Percentiles rank a stretch among this genome's conserved stretches.
These are phyloP conservation scores for Tapirus indicus DNA, from an alignment of 2,797 vertebrate species.

Conservation along the genomic window DNA sequence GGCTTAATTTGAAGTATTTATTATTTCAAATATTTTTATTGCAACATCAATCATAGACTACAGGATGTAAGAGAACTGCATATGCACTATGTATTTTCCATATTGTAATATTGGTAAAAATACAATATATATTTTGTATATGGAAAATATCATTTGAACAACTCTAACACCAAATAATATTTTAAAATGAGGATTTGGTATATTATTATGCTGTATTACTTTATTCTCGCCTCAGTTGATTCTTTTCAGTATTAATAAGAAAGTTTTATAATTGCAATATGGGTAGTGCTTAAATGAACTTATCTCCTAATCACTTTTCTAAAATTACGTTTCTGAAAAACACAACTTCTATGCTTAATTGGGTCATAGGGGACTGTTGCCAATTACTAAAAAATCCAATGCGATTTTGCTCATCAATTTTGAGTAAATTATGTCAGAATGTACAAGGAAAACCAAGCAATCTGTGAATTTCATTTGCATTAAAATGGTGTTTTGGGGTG, in stretches of 20 bases:
- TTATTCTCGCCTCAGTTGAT: conserved; percentile 12
- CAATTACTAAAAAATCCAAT: conserved; percentile 66
- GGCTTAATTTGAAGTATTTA: not conserved
- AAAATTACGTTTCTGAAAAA: conserved; percentile 60
- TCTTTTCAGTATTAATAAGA: conserved; percentile 28
- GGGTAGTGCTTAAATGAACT: conserved; percentile 76
- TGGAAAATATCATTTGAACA: not conserved
- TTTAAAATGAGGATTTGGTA: not conserved
- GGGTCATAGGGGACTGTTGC: conserved; percentile 46
- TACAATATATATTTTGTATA: not conserved
- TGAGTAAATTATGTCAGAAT: conserved; percentile 67
- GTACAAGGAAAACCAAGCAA: not conserved
- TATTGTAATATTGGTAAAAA: not conserved
- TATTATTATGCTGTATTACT: not conserved
- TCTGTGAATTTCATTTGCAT: conserved; percentile 61
- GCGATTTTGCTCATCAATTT: conserved; percentile 40
- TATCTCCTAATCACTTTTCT: conserved; percentile 67
- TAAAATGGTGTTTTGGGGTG: not conserved
- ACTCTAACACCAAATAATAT: not conserved
- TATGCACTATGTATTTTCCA: not conserved
- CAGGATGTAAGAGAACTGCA: not conserved
- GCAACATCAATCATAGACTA: not conserved
- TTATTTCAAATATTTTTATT: not conserved
- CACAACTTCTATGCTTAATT: conserved; percentile 74
- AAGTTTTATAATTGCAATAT: conserved; percentile 3